Conservation (phyloP, 2,888 invertebrate species). For the Lasioglossum zephyrum region DNA sequence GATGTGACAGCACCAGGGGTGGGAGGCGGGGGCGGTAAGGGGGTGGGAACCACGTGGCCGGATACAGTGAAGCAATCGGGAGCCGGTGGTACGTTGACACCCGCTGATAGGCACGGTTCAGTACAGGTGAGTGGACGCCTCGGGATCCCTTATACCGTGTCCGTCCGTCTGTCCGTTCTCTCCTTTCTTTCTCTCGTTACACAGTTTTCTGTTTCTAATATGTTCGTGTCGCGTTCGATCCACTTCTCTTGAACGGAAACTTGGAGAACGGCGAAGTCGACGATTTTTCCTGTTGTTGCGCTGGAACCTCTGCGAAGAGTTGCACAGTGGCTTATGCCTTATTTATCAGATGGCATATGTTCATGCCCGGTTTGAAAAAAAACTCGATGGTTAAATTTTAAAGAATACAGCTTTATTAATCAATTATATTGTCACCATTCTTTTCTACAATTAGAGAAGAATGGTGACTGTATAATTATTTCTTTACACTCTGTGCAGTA, state of each 20-base stretch:
- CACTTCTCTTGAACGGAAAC: background rate
- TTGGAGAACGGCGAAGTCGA: background rate
- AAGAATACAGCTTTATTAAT: too few species aligned
- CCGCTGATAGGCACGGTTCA: conserved; percentile 98
- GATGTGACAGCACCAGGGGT: conserved; percentile 83
- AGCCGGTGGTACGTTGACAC: conserved; percentile 93
- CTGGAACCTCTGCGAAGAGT: background rate
- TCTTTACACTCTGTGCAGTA: too few species aligned
- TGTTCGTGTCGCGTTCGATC: conserved; percentile 8
- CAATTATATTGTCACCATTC: too few species aligned
- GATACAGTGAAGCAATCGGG: conserved; percentile 93
- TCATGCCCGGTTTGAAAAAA: too few species aligned
- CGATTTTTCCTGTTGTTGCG: background rate
- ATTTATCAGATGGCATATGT: too few species aligned
- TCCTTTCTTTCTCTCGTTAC: background rate
- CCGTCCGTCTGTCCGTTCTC: background rate
- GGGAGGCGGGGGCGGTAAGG: conserved; percentile 87
- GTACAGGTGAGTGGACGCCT: conserved; percentile 91
- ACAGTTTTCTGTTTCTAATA: background rate
- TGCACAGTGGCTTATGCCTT: background rate
- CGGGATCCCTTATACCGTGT: conserved; percentile 52
- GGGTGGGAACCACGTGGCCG: conserved; percentile 92
- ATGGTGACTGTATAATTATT: too few species aligned
- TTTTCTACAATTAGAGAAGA: too few species aligned
- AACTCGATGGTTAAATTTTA: too few species aligned